Percentiles rank a stretch among this genome's conserved stretches.
Evolutionary conservation across 2,888 invertebrate genomes (phyloP).

Genomic region (Camptogramma bilineatum): DNA sequence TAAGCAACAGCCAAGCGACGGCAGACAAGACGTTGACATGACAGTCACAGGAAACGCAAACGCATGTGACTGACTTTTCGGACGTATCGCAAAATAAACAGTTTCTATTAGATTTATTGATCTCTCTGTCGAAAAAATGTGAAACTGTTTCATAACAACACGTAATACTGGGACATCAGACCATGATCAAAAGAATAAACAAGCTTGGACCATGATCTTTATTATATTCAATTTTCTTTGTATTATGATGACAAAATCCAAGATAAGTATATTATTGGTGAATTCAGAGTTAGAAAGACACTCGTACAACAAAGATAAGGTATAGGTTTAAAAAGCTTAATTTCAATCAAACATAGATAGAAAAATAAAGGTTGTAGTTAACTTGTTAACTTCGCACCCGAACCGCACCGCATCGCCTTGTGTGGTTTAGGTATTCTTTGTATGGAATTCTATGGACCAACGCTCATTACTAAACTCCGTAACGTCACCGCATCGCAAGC

Average conservation of each 20-base stretch:
- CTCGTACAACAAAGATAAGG: neutral
- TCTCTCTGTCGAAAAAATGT: constrained; percentile 6
- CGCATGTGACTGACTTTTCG: constrained; percentile 29
- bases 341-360: neutral
- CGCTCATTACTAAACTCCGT: no score
- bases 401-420: no score
- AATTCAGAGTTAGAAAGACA: neutral
- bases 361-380: constrained; percentile 2
- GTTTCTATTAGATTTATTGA: constrained; percentile 28
- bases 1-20: constrained; percentile 23
- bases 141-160: constrained; percentile 19
- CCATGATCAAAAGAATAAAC: constrained; percentile 10
- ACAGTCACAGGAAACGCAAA: constrained; percentile 31
- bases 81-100: constrained; percentile 36
- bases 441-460: no score
- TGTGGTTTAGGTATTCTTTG: no score
- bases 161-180: constrained; percentile 9
- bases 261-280: neutral
- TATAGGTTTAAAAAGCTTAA: neutral
- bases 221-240: neutral
- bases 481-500: no score
- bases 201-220: neutral
- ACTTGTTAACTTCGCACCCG: no score
- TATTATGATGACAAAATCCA: neutral
- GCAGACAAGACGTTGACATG: constrained; percentile 33